Conservation (phyloP, 2,113 vertebrate genomes). For the Phocoena sinus region DNA sequence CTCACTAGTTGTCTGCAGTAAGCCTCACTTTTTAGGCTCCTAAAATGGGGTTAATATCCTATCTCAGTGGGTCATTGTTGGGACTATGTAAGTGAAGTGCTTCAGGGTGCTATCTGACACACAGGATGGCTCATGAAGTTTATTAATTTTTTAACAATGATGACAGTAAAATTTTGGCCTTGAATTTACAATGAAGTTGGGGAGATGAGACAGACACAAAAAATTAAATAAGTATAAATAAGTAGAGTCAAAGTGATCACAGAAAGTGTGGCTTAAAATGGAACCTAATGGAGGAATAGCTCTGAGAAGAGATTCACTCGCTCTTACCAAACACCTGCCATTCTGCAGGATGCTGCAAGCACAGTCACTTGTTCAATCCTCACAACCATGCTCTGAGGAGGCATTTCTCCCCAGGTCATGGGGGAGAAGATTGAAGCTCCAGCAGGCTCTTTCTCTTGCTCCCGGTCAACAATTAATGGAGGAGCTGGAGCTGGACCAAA, state of each 20-base stretch:
- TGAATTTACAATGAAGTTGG: not conserved
- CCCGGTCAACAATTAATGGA: not conserved
- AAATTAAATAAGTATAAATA: not conserved
- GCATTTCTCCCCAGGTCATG: not conserved
- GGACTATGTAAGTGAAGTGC: not conserved
- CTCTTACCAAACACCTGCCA: not conserved
- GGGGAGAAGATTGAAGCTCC: not conserved
- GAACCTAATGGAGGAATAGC: not conserved
- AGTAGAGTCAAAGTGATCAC: not conserved
- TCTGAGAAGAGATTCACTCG: not conserved
- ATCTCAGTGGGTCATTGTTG: not conserved
- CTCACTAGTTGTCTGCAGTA: not conserved
- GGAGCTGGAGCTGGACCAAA: not conserved
- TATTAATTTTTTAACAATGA: not conserved
- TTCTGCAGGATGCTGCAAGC: fast-evolving
- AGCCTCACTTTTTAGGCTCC: not conserved
- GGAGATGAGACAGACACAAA: not conserved
- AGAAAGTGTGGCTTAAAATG: not conserved
- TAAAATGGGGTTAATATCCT: not conserved
- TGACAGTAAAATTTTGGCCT: not conserved
- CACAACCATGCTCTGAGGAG: not conserved
- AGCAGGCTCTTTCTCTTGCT: not conserved
- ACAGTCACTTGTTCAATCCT: not conserved
- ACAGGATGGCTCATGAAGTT: not conserved
- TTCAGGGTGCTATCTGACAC: not conserved